Evolutionary conservation across 2,888 invertebrate species (phyloP).

Genomic region (Acrobasis repandana): DNA sequence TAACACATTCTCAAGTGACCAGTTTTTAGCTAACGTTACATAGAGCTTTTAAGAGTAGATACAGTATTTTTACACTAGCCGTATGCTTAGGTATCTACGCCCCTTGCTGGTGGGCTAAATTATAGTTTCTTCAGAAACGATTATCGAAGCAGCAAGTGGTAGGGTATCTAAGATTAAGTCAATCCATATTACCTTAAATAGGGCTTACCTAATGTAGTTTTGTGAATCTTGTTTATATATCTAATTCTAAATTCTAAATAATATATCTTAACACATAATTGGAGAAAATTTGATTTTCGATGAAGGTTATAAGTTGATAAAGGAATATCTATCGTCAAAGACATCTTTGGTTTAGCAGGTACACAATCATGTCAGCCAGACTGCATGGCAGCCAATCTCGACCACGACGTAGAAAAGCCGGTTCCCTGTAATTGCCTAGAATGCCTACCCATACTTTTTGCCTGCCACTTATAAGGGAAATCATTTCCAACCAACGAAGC

Average conservation of each 20-base stretch:
- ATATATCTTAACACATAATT: too few species aligned
- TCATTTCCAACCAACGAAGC: constrained; percentile 7
- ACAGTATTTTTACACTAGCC: not conserved
- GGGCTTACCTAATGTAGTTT: too few species aligned
- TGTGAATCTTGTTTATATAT: too few species aligned
- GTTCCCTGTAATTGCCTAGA: constrained; percentile 19
- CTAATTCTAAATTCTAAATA: too few species aligned
- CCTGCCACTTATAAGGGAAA: not conserved
- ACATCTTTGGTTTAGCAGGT: constrained; percentile 3
- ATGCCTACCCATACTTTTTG: constrained; percentile 2
- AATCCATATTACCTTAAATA: too few species aligned
- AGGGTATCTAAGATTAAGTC: too few species aligned
- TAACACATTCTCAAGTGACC: constrained; percentile 54
- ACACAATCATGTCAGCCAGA: constrained; percentile 42
- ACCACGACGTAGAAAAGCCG: constrained; percentile 6
- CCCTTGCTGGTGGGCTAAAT: too few species aligned
- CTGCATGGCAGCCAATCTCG: constrained; percentile 49
- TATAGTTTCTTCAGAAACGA: too few species aligned
- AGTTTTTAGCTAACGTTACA: constrained; percentile 1
- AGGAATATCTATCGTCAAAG: not conserved
- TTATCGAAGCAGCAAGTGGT: too few species aligned
- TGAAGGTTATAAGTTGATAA: too few species aligned
- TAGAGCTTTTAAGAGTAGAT: not conserved
- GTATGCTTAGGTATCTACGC: too few species aligned
- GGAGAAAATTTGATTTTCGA: too few species aligned